Evolutionary conservation across 1,140 invertebrate genomes (phyloP), one percentile per base, ranked within the genome.

Genomic region (Cydia splendana): DNA sequence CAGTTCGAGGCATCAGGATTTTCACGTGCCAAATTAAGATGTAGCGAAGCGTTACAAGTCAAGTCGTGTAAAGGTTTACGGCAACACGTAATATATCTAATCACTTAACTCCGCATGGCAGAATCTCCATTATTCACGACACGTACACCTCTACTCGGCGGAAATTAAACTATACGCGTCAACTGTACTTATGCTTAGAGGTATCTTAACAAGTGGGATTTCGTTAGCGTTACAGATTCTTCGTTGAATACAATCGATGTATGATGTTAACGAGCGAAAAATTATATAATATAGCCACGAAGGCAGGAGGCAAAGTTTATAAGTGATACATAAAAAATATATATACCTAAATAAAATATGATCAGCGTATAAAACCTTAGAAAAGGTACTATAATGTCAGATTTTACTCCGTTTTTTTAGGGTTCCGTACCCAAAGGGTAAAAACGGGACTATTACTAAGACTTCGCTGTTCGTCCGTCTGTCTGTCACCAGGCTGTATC

Each of bases 91-190:
- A 71, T 71, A 71, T 38, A n/a, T n/a, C n/a, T n/a, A 71, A 71
- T 71, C 67, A 71, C 30, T 71, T 71, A 45, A 42, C 67, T 71
- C 65, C 13, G 67, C 67, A 71, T 34, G 30, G 67, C 38, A 45
- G 67, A 9, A 71, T 42, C 34, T 71, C 67, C 67, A 38, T 71
- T 38, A 71, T 71, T 38, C 30, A 42, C 30, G 67, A 71, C 67
- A 71, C 67, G 67, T 71, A 42, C 67, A 42, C 67, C 7, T 38
- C 65, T 10, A 71, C 20, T 69, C 65, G 34, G 24, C 67, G 67
- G 67, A 71, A 71, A 71, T 71, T 45, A 69, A 69, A 69, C 65
- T 69, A 71, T 71, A 38, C 67, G 30, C 38, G 67, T 38, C 67
- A 71, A 38, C 67, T 71, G 65, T 45, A 71, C 67, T 67, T 5